Percentiles rank a stretch among this genome's conserved stretches.
Conservation (phyloP, 2,113 vertebrate species). For the Petrocephalus zakoni region DNA sequence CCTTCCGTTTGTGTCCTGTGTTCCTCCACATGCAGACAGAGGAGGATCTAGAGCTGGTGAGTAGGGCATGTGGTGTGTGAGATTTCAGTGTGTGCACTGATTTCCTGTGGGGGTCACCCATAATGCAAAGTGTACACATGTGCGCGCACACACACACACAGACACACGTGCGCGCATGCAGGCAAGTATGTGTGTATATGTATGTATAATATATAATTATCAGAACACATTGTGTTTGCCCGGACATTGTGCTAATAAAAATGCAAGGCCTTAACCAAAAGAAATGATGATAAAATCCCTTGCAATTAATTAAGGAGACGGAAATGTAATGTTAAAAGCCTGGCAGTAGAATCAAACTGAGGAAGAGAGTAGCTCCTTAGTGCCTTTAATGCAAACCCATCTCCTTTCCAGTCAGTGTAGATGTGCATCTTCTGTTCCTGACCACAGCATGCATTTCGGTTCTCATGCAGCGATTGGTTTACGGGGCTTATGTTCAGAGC, state of each 20-base stretch:
- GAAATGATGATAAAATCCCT: neutral
- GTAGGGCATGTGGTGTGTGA: constrained; percentile 60
- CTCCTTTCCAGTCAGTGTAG: neutral
- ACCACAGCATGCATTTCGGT: neutral
- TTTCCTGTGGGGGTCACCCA: neutral
- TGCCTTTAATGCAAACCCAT: neutral
- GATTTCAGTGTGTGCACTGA: constrained; percentile 22
- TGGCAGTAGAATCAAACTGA: neutral
- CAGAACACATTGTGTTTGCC: neutral
- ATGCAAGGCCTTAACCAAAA: neutral
- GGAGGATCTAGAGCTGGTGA: constrained; percentile 96
- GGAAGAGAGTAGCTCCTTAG: neutral
- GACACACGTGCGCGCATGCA: neutral
- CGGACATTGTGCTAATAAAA: neutral
- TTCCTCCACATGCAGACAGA: constrained; percentile 72
- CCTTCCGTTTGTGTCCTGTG: constrained; percentile 21
- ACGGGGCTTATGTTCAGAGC: neutral
- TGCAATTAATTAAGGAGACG: neutral
- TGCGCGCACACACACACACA: too few species aligned
- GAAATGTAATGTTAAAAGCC: neutral
- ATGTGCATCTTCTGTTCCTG: neutral
- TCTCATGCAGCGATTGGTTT: constrained; percentile 6
- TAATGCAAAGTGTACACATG: neutral
- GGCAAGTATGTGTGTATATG: too few species aligned
- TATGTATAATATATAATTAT: neutral